phyloP scores from a whole-genome alignment of 1,140 invertebrate species.

The Wiebesia pumilae region DNA sequence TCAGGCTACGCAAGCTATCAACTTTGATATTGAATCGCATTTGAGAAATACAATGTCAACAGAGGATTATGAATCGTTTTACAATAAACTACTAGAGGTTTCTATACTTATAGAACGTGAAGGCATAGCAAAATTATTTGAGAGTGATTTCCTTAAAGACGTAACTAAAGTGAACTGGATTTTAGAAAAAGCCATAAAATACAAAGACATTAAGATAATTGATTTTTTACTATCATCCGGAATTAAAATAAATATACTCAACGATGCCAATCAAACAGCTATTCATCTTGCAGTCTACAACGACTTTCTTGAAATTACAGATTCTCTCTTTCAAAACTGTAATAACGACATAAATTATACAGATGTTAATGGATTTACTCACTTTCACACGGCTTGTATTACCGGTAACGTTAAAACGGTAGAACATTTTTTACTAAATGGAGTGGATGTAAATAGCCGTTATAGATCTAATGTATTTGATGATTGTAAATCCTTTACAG shows the following conservation, averaged over 20 bases:
- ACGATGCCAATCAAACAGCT: slow-evolving; percentile 1
- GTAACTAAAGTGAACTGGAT: not conserved
- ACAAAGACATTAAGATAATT: not conserved
- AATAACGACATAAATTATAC: slow-evolving; percentile 11
- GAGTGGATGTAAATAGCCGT: slow-evolving; percentile 4
- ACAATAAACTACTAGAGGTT: too few relatives aligned
- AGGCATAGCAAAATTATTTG: too few relatives aligned
- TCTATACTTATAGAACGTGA: too few relatives aligned
- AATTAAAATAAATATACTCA: not conserved
- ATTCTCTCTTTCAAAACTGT: slow-evolving; percentile 5
- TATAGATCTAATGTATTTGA: not conserved
- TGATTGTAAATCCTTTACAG: not conserved
- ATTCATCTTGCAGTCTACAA: not conserved
- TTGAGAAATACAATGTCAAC: too few relatives aligned
- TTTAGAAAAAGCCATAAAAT: not conserved
- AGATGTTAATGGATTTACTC: slow-evolving; percentile 11
- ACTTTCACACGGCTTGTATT: slow-evolving; percentile 28
- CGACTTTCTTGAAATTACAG: not conserved
- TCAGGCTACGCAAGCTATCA: too few relatives aligned
- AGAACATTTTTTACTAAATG: not conserved
- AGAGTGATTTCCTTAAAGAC: too few relatives aligned
- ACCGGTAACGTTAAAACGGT: not conserved
- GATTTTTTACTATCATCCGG: not conserved
- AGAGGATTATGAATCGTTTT: too few relatives aligned
- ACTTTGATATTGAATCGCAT: too few relatives aligned